Conservation (phyloP, 2,888 invertebrate genomes). For the Coenonympha arcania region DNA sequence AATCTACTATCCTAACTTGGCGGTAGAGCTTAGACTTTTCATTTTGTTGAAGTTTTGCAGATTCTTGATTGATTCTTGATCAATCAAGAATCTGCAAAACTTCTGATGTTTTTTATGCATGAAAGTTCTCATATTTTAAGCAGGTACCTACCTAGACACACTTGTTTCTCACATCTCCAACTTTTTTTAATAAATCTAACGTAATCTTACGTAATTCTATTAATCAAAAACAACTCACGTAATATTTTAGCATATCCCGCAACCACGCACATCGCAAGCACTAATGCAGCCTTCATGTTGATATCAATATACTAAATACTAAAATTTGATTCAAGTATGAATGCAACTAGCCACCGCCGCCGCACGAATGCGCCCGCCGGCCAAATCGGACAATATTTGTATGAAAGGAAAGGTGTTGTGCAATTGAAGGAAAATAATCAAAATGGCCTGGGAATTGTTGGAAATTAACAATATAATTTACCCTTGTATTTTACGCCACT, state of each 20-base stretch:
- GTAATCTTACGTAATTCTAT: neutral
- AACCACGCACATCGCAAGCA: conserved; percentile 42
- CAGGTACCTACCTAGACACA: too few species aligned
- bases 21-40: too few species aligned
- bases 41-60: too few species aligned
- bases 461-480: neutral
- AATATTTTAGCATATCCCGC: conserved; percentile 51
- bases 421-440: conserved; percentile 25
- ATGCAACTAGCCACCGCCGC: conserved; percentile 39
- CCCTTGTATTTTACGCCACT: neutral
- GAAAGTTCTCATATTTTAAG: too few species aligned
- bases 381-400: conserved; percentile 62
- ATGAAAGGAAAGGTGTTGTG: conserved; percentile 41
- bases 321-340: conserved; percentile 27
- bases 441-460: conserved; percentile 25
- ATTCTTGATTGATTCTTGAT: too few species aligned
- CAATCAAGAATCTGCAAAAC: too few species aligned
- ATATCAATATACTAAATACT: conserved; percentile 16
- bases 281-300: conserved; percentile 51
- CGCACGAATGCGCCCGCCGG: conserved; percentile 52
- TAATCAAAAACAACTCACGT: conserved; percentile 47
- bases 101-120: too few species aligned
- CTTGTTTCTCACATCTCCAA: too few species aligned
- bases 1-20: too few species aligned
- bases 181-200: neutral